Conservation (phyloP, 2,113 vertebrate species). For the Dicentrarchus labrax region DNA sequence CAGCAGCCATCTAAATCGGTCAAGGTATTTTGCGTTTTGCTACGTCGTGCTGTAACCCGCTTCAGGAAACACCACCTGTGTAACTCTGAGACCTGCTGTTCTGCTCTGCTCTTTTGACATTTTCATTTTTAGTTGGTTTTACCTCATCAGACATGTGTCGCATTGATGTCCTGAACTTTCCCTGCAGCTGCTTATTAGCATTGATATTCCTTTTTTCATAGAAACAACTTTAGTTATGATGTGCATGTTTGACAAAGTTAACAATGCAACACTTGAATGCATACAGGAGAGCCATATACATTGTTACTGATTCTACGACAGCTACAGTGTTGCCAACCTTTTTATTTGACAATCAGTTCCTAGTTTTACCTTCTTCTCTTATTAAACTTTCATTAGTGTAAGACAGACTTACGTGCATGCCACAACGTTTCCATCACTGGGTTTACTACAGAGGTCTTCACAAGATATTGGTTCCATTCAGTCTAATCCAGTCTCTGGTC, state of each 20-base stretch:
- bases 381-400: too few relatives aligned
- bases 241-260: too few relatives aligned
- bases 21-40: background rate
- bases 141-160: background rate
- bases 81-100: background rate
- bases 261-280: too few relatives aligned
- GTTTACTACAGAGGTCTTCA: too few relatives aligned
- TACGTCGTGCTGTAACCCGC: background rate
- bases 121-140: background rate
- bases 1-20: background rate
- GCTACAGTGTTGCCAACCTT: background rate
- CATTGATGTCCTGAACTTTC: background rate
- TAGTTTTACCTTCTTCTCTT: background rate
- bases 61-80: constrained; percentile 5
- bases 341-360: too few relatives aligned
- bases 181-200: background rate
- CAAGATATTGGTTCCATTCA: too few relatives aligned
- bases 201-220: background rate
- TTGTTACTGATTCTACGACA: background rate
- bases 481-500: too few relatives aligned
- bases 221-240: too few relatives aligned
- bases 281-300: background rate
- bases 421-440: too few relatives aligned
- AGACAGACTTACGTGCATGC: too few relatives aligned
- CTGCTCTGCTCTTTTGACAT: constrained; percentile 4